Conservation (phyloP, 2,797 vertebrate species). For the Notamacropus eugenii region DNA sequence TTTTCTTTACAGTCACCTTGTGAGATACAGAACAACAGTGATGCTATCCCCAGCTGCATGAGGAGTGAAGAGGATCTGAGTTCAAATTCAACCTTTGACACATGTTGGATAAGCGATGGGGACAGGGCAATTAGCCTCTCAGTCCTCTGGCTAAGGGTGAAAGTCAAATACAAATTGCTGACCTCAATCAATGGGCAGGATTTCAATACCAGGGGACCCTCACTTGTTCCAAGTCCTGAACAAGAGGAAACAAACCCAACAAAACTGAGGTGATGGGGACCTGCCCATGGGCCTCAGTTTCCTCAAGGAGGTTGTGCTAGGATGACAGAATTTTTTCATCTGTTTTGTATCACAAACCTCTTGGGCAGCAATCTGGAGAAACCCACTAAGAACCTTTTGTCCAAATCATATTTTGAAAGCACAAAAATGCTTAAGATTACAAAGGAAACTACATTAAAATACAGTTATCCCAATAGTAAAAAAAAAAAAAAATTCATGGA, state of each 20-base stretch:
- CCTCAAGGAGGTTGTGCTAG: neutral
- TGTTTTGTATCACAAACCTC: neutral
- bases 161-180: neutral
- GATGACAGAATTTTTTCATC: neutral
- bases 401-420: neutral
- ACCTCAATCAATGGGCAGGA: neutral
- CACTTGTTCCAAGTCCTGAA: neutral
- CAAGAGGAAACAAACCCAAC: neutral
- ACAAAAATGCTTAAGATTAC: neutral
- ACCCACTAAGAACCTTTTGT: too few relatives aligned
- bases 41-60: neutral
- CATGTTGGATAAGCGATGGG: neutral
- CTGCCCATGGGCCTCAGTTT: neutral
- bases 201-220: neutral
- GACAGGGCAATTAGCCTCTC: neutral
- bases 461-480: too few relatives aligned
- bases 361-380: neutral
- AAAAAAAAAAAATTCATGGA: too few relatives aligned
- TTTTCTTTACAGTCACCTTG: neutral
- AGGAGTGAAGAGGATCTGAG: neutral
- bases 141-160: neutral
- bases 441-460: neutral
- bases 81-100: neutral
- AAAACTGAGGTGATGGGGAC: neutral
- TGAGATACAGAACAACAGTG: neutral